Conservation (phyloP, 2,888 invertebrate genomes). For the Agriotes lineatus region DNA sequence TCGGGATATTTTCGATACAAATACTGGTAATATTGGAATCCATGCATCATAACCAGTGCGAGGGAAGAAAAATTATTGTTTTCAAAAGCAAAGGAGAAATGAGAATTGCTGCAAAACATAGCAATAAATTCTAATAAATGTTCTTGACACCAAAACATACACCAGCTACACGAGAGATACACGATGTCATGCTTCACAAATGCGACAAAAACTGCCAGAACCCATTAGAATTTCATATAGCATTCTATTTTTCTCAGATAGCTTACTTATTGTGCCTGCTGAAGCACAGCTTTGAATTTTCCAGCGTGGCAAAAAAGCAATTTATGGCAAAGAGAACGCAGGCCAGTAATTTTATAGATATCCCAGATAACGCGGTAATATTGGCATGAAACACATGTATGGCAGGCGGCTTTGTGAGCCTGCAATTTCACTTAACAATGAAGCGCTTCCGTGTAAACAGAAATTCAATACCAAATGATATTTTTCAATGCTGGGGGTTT, state of each 20-base stretch:
- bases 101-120: slow-evolving; percentile 27
- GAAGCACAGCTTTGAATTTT: no score
- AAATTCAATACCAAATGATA: slow-evolving; percentile 6
- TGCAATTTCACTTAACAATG: not conserved
- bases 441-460: slow-evolving; percentile 15
- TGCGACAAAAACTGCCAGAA: not conserved
- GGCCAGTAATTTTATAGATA: not conserved
- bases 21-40: slow-evolving; percentile 22
- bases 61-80: slow-evolving; percentile 31
- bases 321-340: no score
- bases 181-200: slow-evolving; percentile 16
- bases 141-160: slow-evolving; percentile 19
- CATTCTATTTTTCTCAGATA: not conserved
- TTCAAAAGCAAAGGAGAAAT: slow-evolving; percentile 18
- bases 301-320: no score
- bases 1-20: slow-evolving; percentile 21
- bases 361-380: not conserved
- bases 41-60: slow-evolving; percentile 15
- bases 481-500: slow-evolving; percentile 16
- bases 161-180: not conserved
- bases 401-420: not conserved
- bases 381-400: not conserved
- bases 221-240: slow-evolving; percentile 3
- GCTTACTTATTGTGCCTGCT: no score
- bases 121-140: slow-evolving; percentile 30